These are phyloP conservation scores for Drosophila lini DNA, from an alignment of 1,140 invertebrate species.

Conservation along the genomic window DNA sequence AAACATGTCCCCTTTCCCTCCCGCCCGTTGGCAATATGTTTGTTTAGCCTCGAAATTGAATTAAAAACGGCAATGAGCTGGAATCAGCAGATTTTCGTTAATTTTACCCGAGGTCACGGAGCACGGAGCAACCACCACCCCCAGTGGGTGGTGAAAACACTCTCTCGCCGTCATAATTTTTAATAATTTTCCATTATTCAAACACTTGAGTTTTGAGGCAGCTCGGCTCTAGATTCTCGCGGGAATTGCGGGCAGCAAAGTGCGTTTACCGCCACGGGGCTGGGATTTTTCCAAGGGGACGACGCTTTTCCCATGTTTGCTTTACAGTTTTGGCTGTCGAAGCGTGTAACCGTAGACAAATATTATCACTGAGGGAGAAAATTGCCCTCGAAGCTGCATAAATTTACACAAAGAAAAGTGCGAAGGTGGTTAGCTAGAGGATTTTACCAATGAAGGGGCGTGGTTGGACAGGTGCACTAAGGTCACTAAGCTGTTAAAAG, in stretches of 20 bases:
- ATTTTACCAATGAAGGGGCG: constrained; percentile 2
- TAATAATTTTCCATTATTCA: constrained; percentile 83
- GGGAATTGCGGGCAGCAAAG: constrained; percentile 67
- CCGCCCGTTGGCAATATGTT: constrained; percentile 42
- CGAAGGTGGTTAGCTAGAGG: constrained; percentile 1
- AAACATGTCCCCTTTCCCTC: constrained; percentile 29
- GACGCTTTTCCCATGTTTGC: constrained; percentile 65
- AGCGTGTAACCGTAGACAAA: constrained; percentile 81
- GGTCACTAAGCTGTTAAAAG: constrained; percentile 73
- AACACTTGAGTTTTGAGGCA: constrained; percentile 63
- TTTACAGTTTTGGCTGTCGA: constrained; percentile 83
- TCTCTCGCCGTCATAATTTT: constrained; percentile 73
- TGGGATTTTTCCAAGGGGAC: constrained; percentile 25
- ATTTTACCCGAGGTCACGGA: constrained; percentile 58
- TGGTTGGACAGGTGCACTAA: constrained; percentile 56
- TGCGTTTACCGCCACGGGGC: constrained; percentile 60
- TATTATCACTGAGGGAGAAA: constrained; percentile 65
- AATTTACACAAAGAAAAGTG: constrained; percentile 71
- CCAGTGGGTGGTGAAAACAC: constrained; percentile 21
- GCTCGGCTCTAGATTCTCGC: constrained; percentile 57
- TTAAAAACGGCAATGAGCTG: constrained; percentile 84
- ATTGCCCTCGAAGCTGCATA: constrained; percentile 77
- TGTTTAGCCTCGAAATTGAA: constrained; percentile 80
- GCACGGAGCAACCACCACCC: constrained; percentile 10
- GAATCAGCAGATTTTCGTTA: constrained; percentile 84